phyloP scores from a whole-genome alignment of 37 sponge, comb jelly and placozoan genomes.

The Axinella damicornis region DNA sequence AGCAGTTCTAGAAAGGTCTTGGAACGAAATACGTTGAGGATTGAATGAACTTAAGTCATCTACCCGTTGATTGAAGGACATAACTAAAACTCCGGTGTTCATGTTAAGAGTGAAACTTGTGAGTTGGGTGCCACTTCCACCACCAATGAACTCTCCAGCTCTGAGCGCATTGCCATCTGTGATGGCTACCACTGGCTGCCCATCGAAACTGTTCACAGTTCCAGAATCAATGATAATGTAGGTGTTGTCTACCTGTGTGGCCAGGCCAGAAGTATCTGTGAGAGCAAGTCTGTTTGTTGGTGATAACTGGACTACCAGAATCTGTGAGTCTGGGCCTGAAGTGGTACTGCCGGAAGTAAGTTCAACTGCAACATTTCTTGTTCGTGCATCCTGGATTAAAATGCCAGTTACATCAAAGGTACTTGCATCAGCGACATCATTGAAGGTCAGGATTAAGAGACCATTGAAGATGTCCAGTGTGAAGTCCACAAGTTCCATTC shows the following conservation, averaged over 20 bases:
- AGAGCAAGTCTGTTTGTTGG: slow-evolving; percentile 11
- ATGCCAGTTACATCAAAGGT: slow-evolving; percentile 61
- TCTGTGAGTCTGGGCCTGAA: slow-evolving; percentile 26
- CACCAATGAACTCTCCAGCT: slow-evolving; percentile 69
- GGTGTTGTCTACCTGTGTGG: slow-evolving; percentile 60
- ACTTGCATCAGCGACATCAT: slow-evolving; percentile 69
- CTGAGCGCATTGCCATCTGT: slow-evolving; percentile 62
- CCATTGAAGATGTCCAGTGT: slow-evolving; percentile 82
- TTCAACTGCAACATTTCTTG: slow-evolving; percentile 11
- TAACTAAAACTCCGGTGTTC: slow-evolving; percentile 75
- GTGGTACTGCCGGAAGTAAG: slow-evolving; percentile 46
- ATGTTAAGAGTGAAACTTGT: slow-evolving; percentile 77
- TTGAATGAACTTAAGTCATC: slow-evolving; percentile 32
- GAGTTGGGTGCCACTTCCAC: slow-evolving; percentile 76
- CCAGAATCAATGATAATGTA: slow-evolving; percentile 33
- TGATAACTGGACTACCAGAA: slow-evolving; percentile 48
- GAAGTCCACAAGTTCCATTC: slow-evolving; percentile 52
- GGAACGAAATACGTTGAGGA: slow-evolving; percentile 28
- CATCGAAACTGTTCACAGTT: slow-evolving; percentile 47
- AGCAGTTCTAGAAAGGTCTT: slow-evolving; percentile 61
- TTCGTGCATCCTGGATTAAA: slow-evolving; percentile 54
- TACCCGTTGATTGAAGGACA: slow-evolving; percentile 61
- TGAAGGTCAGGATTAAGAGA: slow-evolving; percentile 76
- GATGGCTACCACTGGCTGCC: slow-evolving; percentile 46
- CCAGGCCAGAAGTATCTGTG: slow-evolving; percentile 45